phyloP scores from a whole-genome alignment of 1,140 invertebrate genomes.

The Littorina saxatilis region DNA sequence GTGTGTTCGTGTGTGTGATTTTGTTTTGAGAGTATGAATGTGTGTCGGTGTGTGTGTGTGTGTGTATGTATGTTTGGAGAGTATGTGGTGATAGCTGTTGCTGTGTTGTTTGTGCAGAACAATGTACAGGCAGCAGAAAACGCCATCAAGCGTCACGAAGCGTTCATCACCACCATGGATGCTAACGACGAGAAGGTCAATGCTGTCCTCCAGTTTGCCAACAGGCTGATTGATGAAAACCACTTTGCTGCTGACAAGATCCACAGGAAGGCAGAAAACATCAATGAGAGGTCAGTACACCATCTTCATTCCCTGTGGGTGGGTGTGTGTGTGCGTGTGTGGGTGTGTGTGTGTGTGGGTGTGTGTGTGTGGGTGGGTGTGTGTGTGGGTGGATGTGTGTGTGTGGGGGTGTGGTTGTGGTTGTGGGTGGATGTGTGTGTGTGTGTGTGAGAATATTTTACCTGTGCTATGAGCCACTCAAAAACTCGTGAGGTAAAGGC shows the following conservation, averaged over 20 bases:
- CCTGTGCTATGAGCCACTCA: too few relatives aligned
- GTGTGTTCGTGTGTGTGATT: too few relatives aligned
- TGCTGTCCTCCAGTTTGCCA: slow-evolving; percentile 93
- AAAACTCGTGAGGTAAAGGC: too few relatives aligned
- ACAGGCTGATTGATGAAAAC: slow-evolving; percentile 87
- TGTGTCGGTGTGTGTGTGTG: too few relatives aligned
- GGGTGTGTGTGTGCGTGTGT: not conserved
- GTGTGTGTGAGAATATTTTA: slow-evolving; percentile 78
- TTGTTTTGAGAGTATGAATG: too few relatives aligned
- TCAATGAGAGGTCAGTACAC: slow-evolving; percentile 84
- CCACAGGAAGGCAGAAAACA: slow-evolving; percentile 95
- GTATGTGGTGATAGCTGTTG: too few relatives aligned
- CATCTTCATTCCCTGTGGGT: too few relatives aligned
- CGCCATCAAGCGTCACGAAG: slow-evolving; percentile 97
- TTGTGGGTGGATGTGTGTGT: too few relatives aligned
- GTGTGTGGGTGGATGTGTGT: slow-evolving; percentile 27
- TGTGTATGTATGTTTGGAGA: too few relatives aligned
- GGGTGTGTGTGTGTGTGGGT: slow-evolving; percentile 25
- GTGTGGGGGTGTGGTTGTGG: slow-evolving; percentile 78
- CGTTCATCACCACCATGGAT: slow-evolving; percentile 99
- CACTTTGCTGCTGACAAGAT: slow-evolving; percentile 96
- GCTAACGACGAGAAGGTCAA: slow-evolving; percentile 99
- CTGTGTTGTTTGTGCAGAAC: slow-evolving; percentile 56
- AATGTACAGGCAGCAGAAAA: slow-evolving; percentile 97
- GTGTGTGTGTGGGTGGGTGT: slow-evolving; percentile 31